A percentile compares a stretch with the other conserved stretches of the same genome.
These are phyloP conservation scores for Lochmaea capreae DNA, from an alignment of 2,888 invertebrate species.

Conservation along the genomic window DNA sequence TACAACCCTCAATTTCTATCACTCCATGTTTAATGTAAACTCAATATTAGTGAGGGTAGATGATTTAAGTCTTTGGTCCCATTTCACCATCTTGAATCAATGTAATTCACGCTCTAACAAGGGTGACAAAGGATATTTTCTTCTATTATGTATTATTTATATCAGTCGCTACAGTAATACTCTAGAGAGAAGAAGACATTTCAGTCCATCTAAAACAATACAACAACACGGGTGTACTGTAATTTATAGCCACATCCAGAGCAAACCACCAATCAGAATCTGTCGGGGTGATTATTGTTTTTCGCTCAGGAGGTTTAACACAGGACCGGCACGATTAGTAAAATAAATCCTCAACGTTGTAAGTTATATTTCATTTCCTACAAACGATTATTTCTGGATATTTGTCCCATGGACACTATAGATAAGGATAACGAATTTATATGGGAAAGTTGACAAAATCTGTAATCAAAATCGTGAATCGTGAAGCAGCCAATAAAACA, in stretches of 20 bases:
- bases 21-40: too few relatives aligned
- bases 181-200: slow-evolving; percentile 27
- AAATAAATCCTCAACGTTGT: background rate
- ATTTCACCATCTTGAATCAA: too few relatives aligned
- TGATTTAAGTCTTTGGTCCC: too few relatives aligned
- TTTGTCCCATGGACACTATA: too few relatives aligned
- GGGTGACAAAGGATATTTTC: background rate
- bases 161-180: slow-evolving; percentile 10
- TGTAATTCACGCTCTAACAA: background rate
- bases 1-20: too few relatives aligned
- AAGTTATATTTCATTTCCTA: too few relatives aligned
- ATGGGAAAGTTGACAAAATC: too few relatives aligned
- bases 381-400: too few relatives aligned
- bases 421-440: too few relatives aligned
- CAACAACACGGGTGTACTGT: slow-evolving; percentile 21
- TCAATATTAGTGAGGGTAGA: too few relatives aligned
- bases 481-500: too few relatives aligned
- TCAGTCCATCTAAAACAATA: slow-evolving; percentile 32
- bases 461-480: too few relatives aligned
- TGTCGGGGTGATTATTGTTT: slow-evolving; percentile 48
- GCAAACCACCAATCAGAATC: slow-evolving; percentile 42
- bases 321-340: slow-evolving; percentile 1
- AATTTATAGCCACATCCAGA: slow-evolving; percentile 32
- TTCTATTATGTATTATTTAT: slow-evolving; percentile 13
- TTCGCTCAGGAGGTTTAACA: slow-evolving; percentile 45